Conservation (phyloP, 2,888 invertebrate genomes). For the Entomobrya proxima region DNA sequence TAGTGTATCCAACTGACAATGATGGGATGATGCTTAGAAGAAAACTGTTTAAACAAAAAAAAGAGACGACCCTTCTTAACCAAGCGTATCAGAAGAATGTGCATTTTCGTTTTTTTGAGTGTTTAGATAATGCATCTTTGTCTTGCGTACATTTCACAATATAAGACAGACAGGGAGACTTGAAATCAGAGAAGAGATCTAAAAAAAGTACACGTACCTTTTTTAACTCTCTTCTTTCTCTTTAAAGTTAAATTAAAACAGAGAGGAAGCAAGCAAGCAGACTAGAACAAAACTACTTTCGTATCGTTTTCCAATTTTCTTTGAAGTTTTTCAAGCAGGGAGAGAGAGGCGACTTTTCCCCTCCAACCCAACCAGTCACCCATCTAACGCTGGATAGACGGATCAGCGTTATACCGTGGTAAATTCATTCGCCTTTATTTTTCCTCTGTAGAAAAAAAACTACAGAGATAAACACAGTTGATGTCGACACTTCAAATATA, state of each 20-base stretch:
- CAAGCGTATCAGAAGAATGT: constrained; percentile 20
- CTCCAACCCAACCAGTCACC: background rate
- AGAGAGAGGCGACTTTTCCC: background rate
- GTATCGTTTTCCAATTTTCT: constrained; percentile 54
- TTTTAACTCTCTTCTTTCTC: background rate
- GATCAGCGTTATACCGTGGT: constrained; percentile 18
- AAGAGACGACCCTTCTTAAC: background rate
- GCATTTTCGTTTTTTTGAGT: constrained; percentile 8
- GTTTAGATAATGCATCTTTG: constrained; percentile 16
- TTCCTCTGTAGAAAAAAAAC: constrained; percentile 26
- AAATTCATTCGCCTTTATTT: constrained; percentile 30
- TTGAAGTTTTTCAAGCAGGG: constrained; percentile 23
- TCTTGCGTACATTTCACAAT: constrained; percentile 1
- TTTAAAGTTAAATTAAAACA: constrained; percentile 59
- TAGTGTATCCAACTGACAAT: background rate
- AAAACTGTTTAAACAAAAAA: constrained; percentile 33
- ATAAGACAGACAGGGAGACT: background rate
- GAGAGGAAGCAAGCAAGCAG: background rate
- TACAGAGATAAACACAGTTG: constrained; percentile 52
- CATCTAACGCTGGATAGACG: background rate
- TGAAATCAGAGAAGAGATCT: constrained; percentile 48
- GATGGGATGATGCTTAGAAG: constrained; percentile 9
- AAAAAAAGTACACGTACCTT: background rate
- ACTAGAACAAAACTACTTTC: constrained; percentile 20
- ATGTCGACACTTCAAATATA: constrained; percentile 53